Evolutionary conservation across 2,888 invertebrate species (phyloP).

Genomic region (Agrochola lychnidis): DNA sequence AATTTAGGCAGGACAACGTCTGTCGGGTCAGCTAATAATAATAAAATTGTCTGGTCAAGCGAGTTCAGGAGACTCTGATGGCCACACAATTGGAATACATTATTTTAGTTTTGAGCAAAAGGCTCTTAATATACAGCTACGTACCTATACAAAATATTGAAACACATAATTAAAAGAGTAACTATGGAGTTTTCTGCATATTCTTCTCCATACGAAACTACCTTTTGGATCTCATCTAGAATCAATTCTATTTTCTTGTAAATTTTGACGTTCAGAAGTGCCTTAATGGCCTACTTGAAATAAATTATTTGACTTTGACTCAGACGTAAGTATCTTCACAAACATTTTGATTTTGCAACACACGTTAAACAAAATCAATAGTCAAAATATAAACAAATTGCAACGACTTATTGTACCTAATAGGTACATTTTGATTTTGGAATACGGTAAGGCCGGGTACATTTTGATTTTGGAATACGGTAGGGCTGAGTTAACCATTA

Average conservation of each 20-base stretch:
- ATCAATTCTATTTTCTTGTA: not conserved
- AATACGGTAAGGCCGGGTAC: no score
- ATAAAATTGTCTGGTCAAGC: slow-evolving; percentile 19
- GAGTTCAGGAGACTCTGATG: not conserved
- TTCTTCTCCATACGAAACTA: not conserved
- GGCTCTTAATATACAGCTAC: not conserved
- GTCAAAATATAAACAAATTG: not conserved
- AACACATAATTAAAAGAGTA: no score
- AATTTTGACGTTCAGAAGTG: not conserved
- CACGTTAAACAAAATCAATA: not conserved
- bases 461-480: not conserved
- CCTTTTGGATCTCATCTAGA: not conserved
- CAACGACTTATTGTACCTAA: not conserved
- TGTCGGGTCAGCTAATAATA: not conserved
- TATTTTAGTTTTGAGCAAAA: not conserved
- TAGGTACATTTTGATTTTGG: not conserved
- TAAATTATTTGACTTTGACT: not conserved
- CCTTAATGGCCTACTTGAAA: not conserved
- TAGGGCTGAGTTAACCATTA: not conserved
- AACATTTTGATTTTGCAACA: not conserved
- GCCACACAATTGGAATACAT: not conserved
- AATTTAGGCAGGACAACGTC: not conserved
- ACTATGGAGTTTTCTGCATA: no score
- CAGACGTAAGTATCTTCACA: not conserved
- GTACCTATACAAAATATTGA: not conserved